phyloP scores from a whole-genome alignment of 2,113 vertebrate species.

The Charina bottae region DNA sequence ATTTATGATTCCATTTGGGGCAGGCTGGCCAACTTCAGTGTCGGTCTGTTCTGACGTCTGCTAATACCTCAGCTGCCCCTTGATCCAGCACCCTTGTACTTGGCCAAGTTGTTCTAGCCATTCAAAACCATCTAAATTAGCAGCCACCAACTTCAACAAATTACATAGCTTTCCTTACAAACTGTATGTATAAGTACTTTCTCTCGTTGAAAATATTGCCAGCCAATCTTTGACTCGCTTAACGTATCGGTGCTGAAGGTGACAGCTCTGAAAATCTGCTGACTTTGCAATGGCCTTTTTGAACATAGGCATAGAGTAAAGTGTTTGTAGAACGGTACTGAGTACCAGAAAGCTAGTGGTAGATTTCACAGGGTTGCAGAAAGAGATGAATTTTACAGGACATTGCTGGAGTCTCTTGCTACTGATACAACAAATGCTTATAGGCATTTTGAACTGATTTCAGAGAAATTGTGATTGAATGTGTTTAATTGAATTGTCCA shows the following conservation, averaged over 20 bases:
- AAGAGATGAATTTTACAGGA: background rate
- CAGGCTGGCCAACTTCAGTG: too few relatives aligned
- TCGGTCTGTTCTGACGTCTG: too few relatives aligned
- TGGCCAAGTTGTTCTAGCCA: too few relatives aligned
- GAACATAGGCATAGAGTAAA: background rate
- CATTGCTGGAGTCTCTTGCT: background rate
- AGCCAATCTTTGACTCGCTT: background rate
- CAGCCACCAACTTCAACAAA: background rate
- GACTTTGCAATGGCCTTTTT: background rate
- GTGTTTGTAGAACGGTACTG: background rate
- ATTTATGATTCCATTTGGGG: too few relatives aligned
- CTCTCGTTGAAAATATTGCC: background rate
- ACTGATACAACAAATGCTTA: background rate
- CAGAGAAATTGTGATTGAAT: background rate
- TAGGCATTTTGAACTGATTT: background rate
- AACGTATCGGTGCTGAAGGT: background rate
- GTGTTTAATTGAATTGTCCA: background rate
- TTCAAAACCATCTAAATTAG: too few relatives aligned
- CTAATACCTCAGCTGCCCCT: too few relatives aligned
- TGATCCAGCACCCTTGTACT: too few relatives aligned
- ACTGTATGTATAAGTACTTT: background rate
- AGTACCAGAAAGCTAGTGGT: background rate
- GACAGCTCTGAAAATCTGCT: background rate
- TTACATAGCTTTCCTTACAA: background rate
- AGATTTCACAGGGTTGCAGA: background rate